Evolutionary conservation across 2,113 vertebrate species (phyloP).

Genomic region (Oxygymnocypris stewartii): DNA sequence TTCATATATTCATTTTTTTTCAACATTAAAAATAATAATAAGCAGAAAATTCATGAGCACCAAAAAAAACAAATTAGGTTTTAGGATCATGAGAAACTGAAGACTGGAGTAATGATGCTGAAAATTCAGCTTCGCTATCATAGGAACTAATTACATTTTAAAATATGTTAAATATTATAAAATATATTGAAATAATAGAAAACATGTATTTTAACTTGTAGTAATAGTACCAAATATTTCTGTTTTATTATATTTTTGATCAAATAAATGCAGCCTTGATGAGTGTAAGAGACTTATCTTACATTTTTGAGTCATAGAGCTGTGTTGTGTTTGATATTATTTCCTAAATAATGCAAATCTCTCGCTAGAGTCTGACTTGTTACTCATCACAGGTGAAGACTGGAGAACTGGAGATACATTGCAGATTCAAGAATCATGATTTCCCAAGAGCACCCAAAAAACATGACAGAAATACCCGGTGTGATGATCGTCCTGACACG

Average conservation of each 20-base stretch:
- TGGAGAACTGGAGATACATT: background rate
- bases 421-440: background rate
- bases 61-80: no score
- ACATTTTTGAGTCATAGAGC: no score
- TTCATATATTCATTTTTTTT: no score
- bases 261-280: no score
- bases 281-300: no score
- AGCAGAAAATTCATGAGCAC: background rate
- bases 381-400: background rate
- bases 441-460: background rate
- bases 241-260: no score
- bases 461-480: background rate
- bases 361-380: background rate
- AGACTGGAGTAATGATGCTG: background rate
- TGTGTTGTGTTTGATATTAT: background rate
- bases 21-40: background rate
- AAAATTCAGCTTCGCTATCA: background rate
- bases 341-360: background rate
- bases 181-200: no score
- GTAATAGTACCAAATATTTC: no score
- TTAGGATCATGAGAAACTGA: no score
- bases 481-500: conserved; percentile 18
- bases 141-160: background rate
- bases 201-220: no score
- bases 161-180: no score